A percentile compares a stretch with the other conserved stretches of the same genome.
These are phyloP conservation scores for Dolichotis patagonum DNA, from an alignment of 2,113 vertebrate genomes.

Conservation along the genomic window DNA sequence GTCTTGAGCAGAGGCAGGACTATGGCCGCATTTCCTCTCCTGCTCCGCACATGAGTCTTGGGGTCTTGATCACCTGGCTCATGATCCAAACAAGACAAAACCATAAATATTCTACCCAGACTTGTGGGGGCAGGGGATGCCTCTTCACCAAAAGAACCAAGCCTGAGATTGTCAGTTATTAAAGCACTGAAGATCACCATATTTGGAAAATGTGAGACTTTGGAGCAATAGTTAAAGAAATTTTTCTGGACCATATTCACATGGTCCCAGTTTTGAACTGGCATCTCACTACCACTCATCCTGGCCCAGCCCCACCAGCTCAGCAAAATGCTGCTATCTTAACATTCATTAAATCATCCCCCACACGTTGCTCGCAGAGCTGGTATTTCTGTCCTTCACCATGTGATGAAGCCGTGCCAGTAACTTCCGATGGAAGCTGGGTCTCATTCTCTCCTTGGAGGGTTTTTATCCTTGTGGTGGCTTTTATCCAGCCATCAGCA, in stretches of 20 bases:
- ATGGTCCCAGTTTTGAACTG: background rate
- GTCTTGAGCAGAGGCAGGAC: background rate
- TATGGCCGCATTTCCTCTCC: fast-evolving
- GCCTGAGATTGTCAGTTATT: background rate
- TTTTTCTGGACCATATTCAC: background rate
- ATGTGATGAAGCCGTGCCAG: background rate
- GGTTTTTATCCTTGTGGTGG: background rate
- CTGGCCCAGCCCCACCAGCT: background rate
- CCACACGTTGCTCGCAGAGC: background rate
- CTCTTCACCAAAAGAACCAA: conserved; percentile 8
- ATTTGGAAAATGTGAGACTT: background rate
- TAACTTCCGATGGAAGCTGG: background rate
- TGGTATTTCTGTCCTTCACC: background rate
- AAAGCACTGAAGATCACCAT: background rate
- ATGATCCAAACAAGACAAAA: conserved; percentile 4
- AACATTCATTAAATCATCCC: background rate
- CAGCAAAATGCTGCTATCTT: background rate
- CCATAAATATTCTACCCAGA: background rate
- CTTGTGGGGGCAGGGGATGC: background rate
- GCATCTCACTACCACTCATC: background rate
- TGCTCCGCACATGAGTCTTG: background rate
- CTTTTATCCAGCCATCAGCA: background rate
- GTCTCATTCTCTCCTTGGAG: background rate
- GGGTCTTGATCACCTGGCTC: background rate
- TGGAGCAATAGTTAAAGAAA: background rate